These are phyloP conservation scores for Panonychus citri DNA, from an alignment of 1,140 invertebrate species.

Conservation along the genomic window DNA sequence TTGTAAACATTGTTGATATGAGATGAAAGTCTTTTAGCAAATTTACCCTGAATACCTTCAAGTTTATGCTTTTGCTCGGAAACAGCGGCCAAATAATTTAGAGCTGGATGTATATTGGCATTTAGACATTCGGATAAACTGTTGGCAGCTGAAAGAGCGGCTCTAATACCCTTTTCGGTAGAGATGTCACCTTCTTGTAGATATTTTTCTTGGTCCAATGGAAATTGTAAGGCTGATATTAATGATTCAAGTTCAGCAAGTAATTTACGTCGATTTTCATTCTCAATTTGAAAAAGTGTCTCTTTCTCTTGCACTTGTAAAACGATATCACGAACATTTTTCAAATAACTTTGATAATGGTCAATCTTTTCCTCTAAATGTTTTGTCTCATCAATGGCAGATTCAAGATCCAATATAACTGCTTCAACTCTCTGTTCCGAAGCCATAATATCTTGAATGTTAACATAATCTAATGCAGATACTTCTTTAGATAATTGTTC, in stretches of 20 bases:
- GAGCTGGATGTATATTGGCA: conserved; percentile 30
- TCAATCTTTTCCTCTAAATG: conserved; percentile 18
- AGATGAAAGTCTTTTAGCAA: conserved; percentile 51
- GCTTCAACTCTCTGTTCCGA: conserved; percentile 56
- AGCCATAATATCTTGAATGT: conserved; percentile 59
- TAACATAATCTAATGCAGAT: conserved; percentile 56
- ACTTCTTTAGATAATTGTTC: conserved; percentile 54
- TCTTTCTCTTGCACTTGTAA: conserved; percentile 80
- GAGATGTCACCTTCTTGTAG: conserved; percentile 50
- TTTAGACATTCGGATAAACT: conserved; percentile 52
- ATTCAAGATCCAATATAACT: conserved; percentile 45
- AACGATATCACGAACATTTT: conserved; percentile 57
- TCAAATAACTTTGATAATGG: conserved; percentile 16
- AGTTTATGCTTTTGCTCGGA: conserved; percentile 66
- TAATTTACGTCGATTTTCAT: conserved; percentile 55
- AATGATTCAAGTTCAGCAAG: conserved; percentile 52
- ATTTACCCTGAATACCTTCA: conserved; percentile 56
- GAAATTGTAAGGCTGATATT: conserved; percentile 49
- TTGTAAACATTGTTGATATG: conserved; percentile 83
- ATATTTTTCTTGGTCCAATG: conserved; percentile 38
- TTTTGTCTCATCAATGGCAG: conserved; percentile 48
- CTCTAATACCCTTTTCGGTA: conserved; percentile 41
- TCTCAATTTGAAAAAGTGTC: conserved; percentile 57
- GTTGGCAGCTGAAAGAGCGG: conserved; percentile 51
- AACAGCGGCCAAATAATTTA: conserved; percentile 48